Evolutionary conservation across 2,113 vertebrate species (phyloP), one percentile per base, ranked within the genome.

Genomic region (Pungitius pungitius): DNA sequence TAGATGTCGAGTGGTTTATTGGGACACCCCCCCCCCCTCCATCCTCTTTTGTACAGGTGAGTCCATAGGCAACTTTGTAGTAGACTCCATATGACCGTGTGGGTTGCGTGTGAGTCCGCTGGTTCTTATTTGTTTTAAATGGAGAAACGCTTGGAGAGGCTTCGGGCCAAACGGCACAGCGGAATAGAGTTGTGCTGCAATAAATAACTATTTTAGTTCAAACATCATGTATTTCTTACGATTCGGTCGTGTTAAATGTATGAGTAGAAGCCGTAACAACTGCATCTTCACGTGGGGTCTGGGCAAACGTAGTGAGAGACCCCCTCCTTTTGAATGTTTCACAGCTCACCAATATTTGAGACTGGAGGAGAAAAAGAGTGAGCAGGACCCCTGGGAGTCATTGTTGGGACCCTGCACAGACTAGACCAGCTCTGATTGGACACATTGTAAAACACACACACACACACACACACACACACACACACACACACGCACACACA

Each of bases 361-460:
- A 73, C 40, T 22, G 27, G 47, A 69, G 75, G 74, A 75, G 69
- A 70, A 30, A 75, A 80, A 76, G 73, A 9, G 35, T 56, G 49
- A 81, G 65, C 65, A 9, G 83, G 77, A 83, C 83, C 86, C 81
- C 67, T 76, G 81, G 85, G 86, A 80, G 82, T 83, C 80, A 88
- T 90, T 86, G 87, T 87, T 86, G 79, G 81, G 85, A 82, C 81
- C 79, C 73, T 81, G 54, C 77, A 65, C 60, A 58, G 78, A 61
- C 75, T 60, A 80, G 60, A 74, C 39, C 52, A 55, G 65, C 71
- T 75, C 81, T 75, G 68, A 87, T 75, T 84, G 78, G 54, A 40
- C 60, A 47, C 42, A 59, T 71, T 81, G 40, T 63, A 40, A 55
- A 43, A 52, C 20, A n/a, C 20, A 64, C 61, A 75, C 58, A 59